Conservation (phyloP, 2,797 vertebrate species). For the Parauchenoglanis punctatus region DNA sequence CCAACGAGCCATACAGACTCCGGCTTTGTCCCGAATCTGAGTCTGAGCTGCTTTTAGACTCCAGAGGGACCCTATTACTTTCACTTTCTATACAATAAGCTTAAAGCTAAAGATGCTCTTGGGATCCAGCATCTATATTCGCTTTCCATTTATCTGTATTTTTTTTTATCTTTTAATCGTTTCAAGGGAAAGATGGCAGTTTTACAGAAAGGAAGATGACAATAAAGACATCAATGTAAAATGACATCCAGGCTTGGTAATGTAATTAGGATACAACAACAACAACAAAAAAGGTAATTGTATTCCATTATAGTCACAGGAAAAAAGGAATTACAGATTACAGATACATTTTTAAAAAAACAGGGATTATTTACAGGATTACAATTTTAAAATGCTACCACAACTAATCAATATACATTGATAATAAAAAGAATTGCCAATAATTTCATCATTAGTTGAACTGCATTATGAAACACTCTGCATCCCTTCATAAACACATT, state of each 20-base stretch:
- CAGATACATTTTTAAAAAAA: no score
- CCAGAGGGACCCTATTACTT: not conserved
- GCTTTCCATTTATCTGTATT: not conserved
- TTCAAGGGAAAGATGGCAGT: not conserved
- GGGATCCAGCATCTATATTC: not conserved
- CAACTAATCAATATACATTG: no score
- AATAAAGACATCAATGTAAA: not conserved
- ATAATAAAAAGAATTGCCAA: no score
- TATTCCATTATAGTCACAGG: no score
- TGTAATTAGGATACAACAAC: no score
- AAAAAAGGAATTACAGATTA: no score
- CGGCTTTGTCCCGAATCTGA: not conserved
- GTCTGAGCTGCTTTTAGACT: constrained; percentile 13
- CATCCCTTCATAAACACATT: no score
- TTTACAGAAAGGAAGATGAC: not conserved
- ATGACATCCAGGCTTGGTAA: not conserved
- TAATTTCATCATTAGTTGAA: no score
- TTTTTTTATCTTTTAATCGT: not conserved
- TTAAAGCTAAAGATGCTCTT: not conserved
- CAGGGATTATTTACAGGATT: no score
- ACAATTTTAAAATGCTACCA: no score
- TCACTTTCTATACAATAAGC: constrained; percentile 6
- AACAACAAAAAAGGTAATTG: no score
- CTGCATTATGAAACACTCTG: no score
- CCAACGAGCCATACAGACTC: not conserved